These are phyloP conservation scores for Macrobrachium nipponense DNA, from an alignment of 1,140 invertebrate species.

Conservation along the genomic window DNA sequence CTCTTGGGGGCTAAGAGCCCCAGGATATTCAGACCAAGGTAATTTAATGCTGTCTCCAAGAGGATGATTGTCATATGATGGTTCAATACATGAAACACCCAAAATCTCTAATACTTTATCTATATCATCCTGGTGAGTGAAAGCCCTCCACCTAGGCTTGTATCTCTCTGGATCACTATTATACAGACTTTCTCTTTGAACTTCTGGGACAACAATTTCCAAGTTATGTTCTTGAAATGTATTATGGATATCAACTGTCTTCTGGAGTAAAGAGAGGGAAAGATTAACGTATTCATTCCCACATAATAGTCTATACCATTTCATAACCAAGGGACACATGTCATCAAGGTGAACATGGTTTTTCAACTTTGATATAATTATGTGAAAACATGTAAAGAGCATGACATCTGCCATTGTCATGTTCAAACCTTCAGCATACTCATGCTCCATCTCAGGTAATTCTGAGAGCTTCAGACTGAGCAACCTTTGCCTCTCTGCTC, in stretches of 20 bases:
- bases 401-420: constrained; percentile 78
- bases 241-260: background rate
- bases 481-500: constrained; percentile 61
- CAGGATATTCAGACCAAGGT: constrained; percentile 28
- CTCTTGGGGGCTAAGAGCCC: constrained; percentile 73
- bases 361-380: constrained; percentile 21
- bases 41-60: background rate
- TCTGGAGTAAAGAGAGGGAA: constrained; percentile 37
- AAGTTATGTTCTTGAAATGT: background rate
- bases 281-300: constrained; percentile 6
- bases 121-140: constrained; percentile 74
- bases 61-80: constrained; percentile 19
- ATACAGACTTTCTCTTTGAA: constrained; percentile 78
- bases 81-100: constrained; percentile 32
- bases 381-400: constrained; percentile 53
- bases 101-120: constrained; percentile 36
- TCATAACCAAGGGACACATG: constrained; percentile 44
- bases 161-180: constrained; percentile 83
- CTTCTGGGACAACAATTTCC: constrained; percentile 66
- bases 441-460: constrained; percentile 70
- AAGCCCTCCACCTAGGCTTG: constrained; percentile 79
- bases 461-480: constrained; percentile 47
- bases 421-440: constrained; percentile 85
- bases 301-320: constrained; percentile 38
- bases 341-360: constrained; percentile 20